A percentile compares a stretch with the other conserved stretches of the same genome.
phyloP scores from a whole-genome alignment of 2,888 invertebrate genomes.

The Trachelus stipa region DNA sequence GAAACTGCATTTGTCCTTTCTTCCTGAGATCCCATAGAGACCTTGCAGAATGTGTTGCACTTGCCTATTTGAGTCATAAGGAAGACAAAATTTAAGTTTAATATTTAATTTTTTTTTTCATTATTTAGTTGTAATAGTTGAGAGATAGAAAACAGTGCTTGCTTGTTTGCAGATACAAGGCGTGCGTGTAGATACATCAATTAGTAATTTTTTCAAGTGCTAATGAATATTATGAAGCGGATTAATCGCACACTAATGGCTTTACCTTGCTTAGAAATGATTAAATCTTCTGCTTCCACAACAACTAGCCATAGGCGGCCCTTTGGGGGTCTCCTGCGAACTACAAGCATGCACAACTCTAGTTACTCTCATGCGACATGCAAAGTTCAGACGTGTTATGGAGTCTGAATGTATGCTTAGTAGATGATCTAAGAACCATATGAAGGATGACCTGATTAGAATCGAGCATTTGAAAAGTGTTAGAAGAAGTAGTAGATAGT shows the following conservation, averaged over 20 bases:
- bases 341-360: slow-evolving; percentile 60
- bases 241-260: slow-evolving; percentile 4
- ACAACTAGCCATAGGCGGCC: slow-evolving; percentile 64
- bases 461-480: neutral
- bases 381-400: neutral
- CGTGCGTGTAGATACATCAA: neutral
- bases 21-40: slow-evolving; percentile 78
- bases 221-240: neutral
- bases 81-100: neutral
- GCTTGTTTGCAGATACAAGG: neutral
- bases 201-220: neutral
- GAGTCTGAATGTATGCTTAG: neutral
- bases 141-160: neutral
- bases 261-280: slow-evolving; percentile 53
- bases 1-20: slow-evolving; percentile 74
- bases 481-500: neutral
- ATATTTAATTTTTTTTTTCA: neutral
- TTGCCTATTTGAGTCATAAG: slow-evolving; percentile 66
- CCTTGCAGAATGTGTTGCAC: slow-evolving; percentile 80
- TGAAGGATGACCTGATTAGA: neutral
- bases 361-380: neutral
- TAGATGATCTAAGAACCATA: neutral
- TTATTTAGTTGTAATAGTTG: neutral
- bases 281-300: slow-evolving; percentile 62
- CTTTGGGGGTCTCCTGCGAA: slow-evolving; percentile 63